Base-by-base conservation (phyloP, 2,888 invertebrate genomes). In the Proisotoma minuta region DNA sequence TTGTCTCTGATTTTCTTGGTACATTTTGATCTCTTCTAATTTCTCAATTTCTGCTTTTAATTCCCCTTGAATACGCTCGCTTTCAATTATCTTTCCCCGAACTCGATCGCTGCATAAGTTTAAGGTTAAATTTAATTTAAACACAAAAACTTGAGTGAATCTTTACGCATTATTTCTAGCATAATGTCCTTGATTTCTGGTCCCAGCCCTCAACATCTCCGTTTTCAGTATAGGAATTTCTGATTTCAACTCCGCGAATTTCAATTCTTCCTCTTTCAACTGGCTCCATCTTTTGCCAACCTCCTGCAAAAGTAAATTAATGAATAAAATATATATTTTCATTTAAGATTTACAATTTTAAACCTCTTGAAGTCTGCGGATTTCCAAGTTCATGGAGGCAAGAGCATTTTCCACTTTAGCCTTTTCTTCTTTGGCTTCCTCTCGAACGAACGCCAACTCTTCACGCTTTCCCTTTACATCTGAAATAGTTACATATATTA, bases 121-220 rank as follows among this genome's bases (percentile, higher is more conserved):
- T 15, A 15, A 34, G 8, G 34, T 10, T 15, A 15, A 34, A 2
- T 10, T 34, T 2, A 26, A 43, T 57, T 29, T 28, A 27, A 8
- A 49, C 18, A 47, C n/a, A 10, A 52, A 23, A 10, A 28, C 28
- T 12, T 3, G 20, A 43, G 12, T 29, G 12, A 48, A 49, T 27
- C 3, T 29, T 48, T 54, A 28, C 43, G 5, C 20, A 22, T 27
- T 58, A 15, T 28, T 49, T 20, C 18, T 29, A 28, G 18, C 27
- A 49, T 20, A 49, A 27, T 8, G 18, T 15, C 3, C 10, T 34
- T n/a, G n/a, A n/a, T n/a, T n/a, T n/a, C n/a, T n/a, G n/a, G n/a
- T n/a, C n/a, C n/a, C n/a, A 5, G 81, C 78, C 59, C 78, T 75
- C 60, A 78, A 75, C 63, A 81, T 76, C 70, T 81, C 79, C 24